Evolutionary conservation across 2,888 invertebrate species (phyloP).

Genomic region (Zonitis immaculata): DNA sequence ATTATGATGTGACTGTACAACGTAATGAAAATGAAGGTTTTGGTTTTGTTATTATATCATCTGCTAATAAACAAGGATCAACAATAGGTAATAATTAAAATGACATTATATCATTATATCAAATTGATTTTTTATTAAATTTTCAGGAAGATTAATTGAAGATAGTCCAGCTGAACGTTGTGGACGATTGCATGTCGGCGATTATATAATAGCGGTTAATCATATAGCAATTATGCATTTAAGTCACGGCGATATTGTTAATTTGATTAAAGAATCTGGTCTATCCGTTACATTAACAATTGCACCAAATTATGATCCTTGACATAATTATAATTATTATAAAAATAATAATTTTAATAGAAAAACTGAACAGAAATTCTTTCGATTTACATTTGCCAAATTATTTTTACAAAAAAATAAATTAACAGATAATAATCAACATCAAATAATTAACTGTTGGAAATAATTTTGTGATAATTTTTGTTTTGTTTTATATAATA

Average conservation of each 20-base stretch:
- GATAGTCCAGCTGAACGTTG: slow-evolving; percentile 95
- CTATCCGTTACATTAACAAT: slow-evolving; percentile 84
- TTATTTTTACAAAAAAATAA: not conserved
- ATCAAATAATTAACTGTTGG: not conserved
- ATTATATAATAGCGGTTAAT: slow-evolving; percentile 94
- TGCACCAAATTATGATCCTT: slow-evolving; percentile 56
- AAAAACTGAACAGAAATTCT: not conserved
- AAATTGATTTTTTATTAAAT: slow-evolving; percentile 4
- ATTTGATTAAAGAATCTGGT: slow-evolving; percentile 95
- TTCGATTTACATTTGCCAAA: not conserved
- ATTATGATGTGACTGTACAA: slow-evolving; percentile 89
- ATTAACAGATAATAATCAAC: not conserved
- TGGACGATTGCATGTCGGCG: slow-evolving; percentile 85
- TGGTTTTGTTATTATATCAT: slow-evolving; percentile 97
- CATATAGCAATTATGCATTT: slow-evolving; percentile 85
- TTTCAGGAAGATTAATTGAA: slow-evolving; percentile 84
- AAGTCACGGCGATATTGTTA: slow-evolving; percentile 95
- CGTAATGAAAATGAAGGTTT: slow-evolving; percentile 94
- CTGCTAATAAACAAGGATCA: slow-evolving; percentile 81
- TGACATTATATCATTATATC: not conserved
- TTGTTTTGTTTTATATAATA: not conserved
- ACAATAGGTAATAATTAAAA: slow-evolving; percentile 75
- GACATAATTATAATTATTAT: slow-evolving; percentile 23
- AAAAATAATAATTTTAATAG: slow-evolving; percentile 7
- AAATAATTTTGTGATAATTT: not conserved